phyloP scores from a whole-genome alignment of 2,797 vertebrate species.

The Macropodus opercularis region DNA sequence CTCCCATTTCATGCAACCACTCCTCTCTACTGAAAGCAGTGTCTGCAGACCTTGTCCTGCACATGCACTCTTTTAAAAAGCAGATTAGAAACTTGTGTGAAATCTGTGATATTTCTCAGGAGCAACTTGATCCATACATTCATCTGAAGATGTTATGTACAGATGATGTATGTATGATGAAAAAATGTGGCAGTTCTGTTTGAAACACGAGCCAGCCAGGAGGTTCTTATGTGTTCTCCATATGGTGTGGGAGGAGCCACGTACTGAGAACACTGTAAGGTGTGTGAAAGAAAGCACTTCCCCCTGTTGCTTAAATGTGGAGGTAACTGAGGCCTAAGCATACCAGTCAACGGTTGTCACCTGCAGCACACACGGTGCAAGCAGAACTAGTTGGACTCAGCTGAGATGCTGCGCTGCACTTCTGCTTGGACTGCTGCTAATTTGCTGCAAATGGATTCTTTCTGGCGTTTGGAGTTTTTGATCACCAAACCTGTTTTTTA shows the following conservation, averaged over 20 bases:
- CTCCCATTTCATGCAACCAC: too few relatives aligned
- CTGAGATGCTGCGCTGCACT: constrained; percentile 10
- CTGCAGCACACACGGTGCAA: constrained; percentile 24
- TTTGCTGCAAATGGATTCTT: constrained; percentile 27
- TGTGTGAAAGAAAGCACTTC: constrained; percentile 43
- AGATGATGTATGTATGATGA: too few relatives aligned
- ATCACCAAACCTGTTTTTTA: not conserved
- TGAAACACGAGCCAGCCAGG: too few relatives aligned
- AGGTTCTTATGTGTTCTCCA: constrained; percentile 12
- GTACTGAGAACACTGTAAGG: constrained; percentile 7
- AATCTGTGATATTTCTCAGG: too few relatives aligned
- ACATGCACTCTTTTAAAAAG: too few relatives aligned
- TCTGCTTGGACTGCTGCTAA: not conserved
- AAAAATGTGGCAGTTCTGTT: too few relatives aligned
- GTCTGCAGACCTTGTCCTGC: too few relatives aligned
- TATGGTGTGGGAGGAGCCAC: constrained; percentile 48
- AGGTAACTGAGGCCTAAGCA: constrained; percentile 33
- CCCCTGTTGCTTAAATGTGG: constrained; percentile 37
- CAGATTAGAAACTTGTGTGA: too few relatives aligned
- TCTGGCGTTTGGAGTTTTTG: constrained; percentile 23
- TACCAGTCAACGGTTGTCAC: constrained; percentile 42
- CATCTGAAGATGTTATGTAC: too few relatives aligned
- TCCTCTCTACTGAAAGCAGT: too few relatives aligned
- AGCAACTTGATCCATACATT: too few relatives aligned
- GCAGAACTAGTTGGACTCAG: constrained; percentile 15